Conservation (phyloP, 1,140 invertebrate species). For the Holcopasites calliopsidis region DNA sequence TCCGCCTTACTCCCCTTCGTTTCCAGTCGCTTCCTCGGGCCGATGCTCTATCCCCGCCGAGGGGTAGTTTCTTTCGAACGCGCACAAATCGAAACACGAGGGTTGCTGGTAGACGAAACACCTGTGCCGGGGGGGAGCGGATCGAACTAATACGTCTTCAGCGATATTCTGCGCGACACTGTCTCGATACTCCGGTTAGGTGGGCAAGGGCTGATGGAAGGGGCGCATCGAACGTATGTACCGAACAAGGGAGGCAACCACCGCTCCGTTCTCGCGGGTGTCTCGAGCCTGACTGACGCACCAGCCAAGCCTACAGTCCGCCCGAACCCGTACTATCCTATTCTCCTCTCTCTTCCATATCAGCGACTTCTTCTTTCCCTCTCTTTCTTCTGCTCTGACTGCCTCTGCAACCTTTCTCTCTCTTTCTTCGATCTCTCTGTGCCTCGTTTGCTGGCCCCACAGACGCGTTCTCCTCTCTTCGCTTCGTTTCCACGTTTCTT, state of each 20-base stretch:
- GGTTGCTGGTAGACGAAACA: neutral
- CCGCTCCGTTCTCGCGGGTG: conserved; percentile 68
- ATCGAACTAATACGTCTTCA: conserved; percentile 19
- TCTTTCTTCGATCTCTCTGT: conserved; percentile 1
- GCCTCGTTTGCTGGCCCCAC: neutral
- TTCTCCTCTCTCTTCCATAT: neutral
- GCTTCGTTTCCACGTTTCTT: neutral
- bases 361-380: neutral
- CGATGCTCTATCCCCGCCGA: neutral
- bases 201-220: conserved; percentile 41
- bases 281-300: conserved; percentile 73
- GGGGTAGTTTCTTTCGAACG: neutral
- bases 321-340: conserved; percentile 38
- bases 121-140: neutral
- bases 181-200: conserved; percentile 42
- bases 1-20: neutral
- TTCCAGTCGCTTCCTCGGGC: neutral
- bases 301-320: conserved; percentile 49
- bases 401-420: neutral
- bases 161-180: conserved; percentile 60
- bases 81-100: conserved; percentile 27
- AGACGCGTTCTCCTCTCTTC: no score
- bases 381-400: neutral
- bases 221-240: conserved; percentile 56
- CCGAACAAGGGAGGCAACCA: conserved; percentile 57